Evolutionary conservation across 2,888 invertebrate genomes (phyloP), one percentile per base, ranked within the genome.

Genomic region (Hirtodrosophila cameraria): DNA sequence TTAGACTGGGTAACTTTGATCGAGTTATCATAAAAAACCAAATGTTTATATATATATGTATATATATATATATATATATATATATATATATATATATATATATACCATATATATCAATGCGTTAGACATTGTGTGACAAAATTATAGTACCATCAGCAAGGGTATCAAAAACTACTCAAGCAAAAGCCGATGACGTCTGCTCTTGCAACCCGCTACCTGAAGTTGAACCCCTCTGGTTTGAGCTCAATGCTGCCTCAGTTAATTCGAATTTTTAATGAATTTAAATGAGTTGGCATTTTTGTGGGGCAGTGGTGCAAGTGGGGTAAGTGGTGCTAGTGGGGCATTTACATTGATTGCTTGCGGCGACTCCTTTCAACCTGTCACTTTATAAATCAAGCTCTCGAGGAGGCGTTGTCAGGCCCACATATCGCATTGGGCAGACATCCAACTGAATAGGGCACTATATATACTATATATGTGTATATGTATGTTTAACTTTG

Each of bases 391-490:
- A 75, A 71, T 71, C 66, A 76, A 31, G 38, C 43, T 41, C 38
- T 12, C 50, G 38, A 31, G 36, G 18, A 28, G 36, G 39, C 39
- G 25, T 2, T 20, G 11, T 18, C 33, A 33, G 57, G 18, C 20
- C 12, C 25, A 31, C 15, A 31, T 38, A 30, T 20, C 31, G 9
- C 7, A 31, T 41, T 65, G 87, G 80, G 80, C 80, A 81, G 53
- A 15, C 48, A 11, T 86, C 87, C 80, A 81, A 85, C 49, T 52
- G 61, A 35, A 64, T 85, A 74, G 86, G 79, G 66, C 79, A 27
- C 13, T 60, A 53, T 78, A 46, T 49, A 52, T 48, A 27, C 43
- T 49, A 52, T 48, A 27, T 48, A 36, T 41, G 15, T 28, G 8
- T 23, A 23, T 13, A 18, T 28, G 38, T 31, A 33, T 15, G 46